Conservation (phyloP, 1,140 invertebrate species). For the Drosophila equinoxialis region DNA sequence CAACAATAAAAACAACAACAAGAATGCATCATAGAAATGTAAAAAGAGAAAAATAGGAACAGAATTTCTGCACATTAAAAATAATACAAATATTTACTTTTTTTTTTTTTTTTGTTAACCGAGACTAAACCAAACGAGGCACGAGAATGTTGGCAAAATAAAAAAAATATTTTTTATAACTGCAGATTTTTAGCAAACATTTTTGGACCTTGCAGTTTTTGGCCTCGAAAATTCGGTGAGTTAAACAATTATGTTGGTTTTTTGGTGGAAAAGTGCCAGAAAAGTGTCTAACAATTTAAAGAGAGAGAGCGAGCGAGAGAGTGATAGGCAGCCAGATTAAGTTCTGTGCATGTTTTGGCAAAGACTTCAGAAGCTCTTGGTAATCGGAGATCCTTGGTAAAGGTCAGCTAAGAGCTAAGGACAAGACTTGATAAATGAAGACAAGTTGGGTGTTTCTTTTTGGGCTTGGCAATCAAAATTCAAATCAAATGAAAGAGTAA, state of each 20-base stretch:
- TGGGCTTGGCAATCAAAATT: background rate
- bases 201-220: background rate
- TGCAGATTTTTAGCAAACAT: background rate
- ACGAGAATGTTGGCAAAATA: too few relatives aligned
- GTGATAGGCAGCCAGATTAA: too few relatives aligned
- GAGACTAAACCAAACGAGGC: background rate
- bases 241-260: background rate
- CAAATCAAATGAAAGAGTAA: background rate
- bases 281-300: background rate
- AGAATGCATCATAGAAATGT: slow-evolving; percentile 30
- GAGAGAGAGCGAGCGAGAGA: too few relatives aligned
- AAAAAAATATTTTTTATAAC: background rate
- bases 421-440: slow-evolving; percentile 11
- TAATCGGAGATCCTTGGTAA: background rate
- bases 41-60: too few relatives aligned
- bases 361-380: background rate
- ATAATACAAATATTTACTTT: background rate
- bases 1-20: slow-evolving; percentile 26
- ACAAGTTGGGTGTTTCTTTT: background rate
- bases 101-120: background rate
- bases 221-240: background rate
- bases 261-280: background rate
- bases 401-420: background rate
- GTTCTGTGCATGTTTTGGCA: slow-evolving; percentile 15
- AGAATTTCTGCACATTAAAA: slow-evolving; percentile 17